Evolutionary conservation across 1,140 invertebrate species (phyloP).

Genomic region (Ips typographus): DNA sequence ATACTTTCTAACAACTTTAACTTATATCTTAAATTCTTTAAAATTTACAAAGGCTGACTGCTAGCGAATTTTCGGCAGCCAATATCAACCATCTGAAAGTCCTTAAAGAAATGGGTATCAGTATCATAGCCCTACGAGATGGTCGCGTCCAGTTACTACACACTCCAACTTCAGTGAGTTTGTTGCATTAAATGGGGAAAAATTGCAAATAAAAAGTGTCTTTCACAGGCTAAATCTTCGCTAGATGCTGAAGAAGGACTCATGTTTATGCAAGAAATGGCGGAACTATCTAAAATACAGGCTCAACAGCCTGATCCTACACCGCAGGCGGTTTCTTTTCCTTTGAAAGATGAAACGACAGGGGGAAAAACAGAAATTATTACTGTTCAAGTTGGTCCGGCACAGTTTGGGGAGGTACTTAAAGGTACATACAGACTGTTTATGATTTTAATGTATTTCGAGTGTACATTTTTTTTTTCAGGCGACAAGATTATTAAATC

Average conservation of each 20-base stretch:
- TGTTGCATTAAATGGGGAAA: neutral
- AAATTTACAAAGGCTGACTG: constrained; percentile 57
- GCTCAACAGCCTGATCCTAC: constrained; percentile 62
- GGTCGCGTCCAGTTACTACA: constrained; percentile 90
- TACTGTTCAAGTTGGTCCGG: constrained; percentile 77
- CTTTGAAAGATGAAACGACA: constrained; percentile 46
- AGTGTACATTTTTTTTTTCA: constrained; percentile 4
- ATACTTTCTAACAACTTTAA: too few species aligned
- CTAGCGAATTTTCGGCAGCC: constrained; percentile 76
- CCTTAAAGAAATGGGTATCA: constrained; percentile 92
- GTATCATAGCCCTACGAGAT: constrained; percentile 83
- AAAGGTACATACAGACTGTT: constrained; percentile 28
- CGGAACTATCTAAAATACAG: constrained; percentile 81
- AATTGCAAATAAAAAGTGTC: too few species aligned
- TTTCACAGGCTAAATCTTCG: constrained; percentile 72
- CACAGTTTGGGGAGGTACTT: constrained; percentile 86
- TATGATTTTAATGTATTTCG: neutral
- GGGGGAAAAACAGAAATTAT: constrained; percentile 48
- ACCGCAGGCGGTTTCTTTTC: constrained; percentile 60
- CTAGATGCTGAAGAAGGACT: constrained; percentile 90
- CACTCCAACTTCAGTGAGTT: constrained; percentile 72
- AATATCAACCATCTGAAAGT: constrained; percentile 89
- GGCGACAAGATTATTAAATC: constrained; percentile 62
- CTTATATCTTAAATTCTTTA: neutral
- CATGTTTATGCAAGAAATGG: constrained; percentile 97